Evolutionary conservation across 2,888 invertebrate species (phyloP).

Genomic region (Frankliniella intonsa): DNA sequence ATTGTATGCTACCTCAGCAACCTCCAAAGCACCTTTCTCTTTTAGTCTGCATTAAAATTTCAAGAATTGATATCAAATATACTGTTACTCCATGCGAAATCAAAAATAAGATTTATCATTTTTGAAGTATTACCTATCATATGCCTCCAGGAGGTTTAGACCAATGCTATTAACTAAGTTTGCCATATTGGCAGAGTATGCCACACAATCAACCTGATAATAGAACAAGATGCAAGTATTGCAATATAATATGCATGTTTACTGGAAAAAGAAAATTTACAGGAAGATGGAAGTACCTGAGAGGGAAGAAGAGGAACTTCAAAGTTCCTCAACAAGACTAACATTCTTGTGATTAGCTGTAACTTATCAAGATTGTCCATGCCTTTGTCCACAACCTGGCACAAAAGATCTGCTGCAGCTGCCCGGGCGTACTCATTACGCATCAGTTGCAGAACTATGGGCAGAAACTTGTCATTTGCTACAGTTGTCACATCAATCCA

Average conservation of each 20-base stretch:
- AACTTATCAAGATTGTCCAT: conserved; percentile 55
- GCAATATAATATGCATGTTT: too few species aligned
- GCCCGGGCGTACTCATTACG: conserved; percentile 43
- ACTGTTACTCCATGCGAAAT: too few species aligned
- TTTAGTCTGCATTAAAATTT: conserved; percentile 39
- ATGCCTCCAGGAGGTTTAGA: conserved; percentile 47
- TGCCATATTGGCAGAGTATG: conserved; percentile 50
- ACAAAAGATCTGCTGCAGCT: conserved; percentile 52
- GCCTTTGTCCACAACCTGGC: conserved; percentile 53
- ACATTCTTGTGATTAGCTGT: conserved; percentile 50
- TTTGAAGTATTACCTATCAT: conserved; percentile 46
- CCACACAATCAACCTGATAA: conserved; percentile 49
- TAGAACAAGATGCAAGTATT: conserved; percentile 28
- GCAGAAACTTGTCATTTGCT: conserved; percentile 53
- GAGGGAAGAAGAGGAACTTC: conserved; percentile 45
- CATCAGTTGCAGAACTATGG: conserved; percentile 48
- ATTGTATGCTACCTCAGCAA: not conserved
- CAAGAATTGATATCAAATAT: not conserved
- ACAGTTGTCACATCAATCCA: conserved; percentile 57
- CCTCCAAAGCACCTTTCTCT: not conserved
- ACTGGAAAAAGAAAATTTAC: not conserved
- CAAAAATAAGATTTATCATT: too few species aligned
- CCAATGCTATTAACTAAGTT: conserved; percentile 51
- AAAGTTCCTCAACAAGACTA: conserved; percentile 44
- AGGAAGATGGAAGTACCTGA: conserved; percentile 41